A percentile compares a stretch with the other conserved stretches of the same genome.
Conservation (phyloP, 53 echinoderm and acorn worm species). For the Glandiceps talaboti region DNA sequence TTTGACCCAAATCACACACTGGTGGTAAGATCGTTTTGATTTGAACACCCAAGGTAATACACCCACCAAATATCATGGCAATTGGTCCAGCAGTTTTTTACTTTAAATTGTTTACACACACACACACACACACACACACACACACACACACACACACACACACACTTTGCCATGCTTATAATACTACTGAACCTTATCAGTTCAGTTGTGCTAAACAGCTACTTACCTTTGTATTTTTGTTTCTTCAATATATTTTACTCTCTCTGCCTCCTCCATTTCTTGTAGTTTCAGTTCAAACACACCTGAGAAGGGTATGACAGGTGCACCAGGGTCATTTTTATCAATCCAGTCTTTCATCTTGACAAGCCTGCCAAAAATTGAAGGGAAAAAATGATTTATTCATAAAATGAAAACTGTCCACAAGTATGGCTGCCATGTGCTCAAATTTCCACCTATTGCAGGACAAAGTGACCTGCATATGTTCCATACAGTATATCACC, state of each 20-base stretch:
- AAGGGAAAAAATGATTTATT: neutral
- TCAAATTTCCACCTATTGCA: no score
- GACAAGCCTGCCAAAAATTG: constrained; percentile 31
- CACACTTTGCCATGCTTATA: no score
- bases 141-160: neutral
- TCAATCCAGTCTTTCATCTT: constrained; percentile 97
- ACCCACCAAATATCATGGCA: no score
- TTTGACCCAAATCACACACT: no score
- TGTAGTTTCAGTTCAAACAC: constrained; percentile 56
- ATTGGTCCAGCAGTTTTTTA: no score
- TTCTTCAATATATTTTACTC: constrained; percentile 51
- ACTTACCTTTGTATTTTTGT: constrained; percentile 38
- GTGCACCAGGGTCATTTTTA: constrained; percentile 72
- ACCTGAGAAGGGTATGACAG: constrained; percentile 74
- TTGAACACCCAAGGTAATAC: no score
- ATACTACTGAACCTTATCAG: no score
- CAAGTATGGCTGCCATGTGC: no score
- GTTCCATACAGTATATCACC: no score
- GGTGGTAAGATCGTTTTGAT: no score
- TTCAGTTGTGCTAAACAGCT: neutral
- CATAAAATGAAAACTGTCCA: neutral
- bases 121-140: neutral
- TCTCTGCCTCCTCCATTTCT: constrained; percentile 64
- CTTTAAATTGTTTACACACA: no score
- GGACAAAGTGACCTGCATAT: no score